Percentiles rank a stretch among this genome's conserved stretches.
Conservation (phyloP, 37 sponge, comb jelly and placozoan genomes). For the Crambe crambe region DNA sequence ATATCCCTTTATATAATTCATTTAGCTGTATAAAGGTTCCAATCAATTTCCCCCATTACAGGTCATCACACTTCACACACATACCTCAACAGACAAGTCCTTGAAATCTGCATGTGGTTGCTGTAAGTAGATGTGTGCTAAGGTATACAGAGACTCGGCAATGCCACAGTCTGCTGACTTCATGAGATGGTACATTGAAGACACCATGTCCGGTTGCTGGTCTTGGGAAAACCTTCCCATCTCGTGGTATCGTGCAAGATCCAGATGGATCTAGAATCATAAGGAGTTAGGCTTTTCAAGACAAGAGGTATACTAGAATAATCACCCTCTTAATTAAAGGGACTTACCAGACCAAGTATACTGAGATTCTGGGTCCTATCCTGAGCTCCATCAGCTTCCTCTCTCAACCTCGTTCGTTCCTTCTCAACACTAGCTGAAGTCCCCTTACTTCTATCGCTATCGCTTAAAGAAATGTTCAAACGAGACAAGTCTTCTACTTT, state of each 20-base stretch:
- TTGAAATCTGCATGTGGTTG: slow-evolving; percentile 61
- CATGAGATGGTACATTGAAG: slow-evolving; percentile 67
- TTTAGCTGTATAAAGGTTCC: background rate
- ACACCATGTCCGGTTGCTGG: slow-evolving; percentile 51
- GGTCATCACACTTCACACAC: no score
- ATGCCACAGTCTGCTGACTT: slow-evolving; percentile 62
- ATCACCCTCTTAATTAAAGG: no score
- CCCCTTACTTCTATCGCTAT: background rate
- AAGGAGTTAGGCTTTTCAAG: background rate
- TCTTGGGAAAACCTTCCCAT: slow-evolving; percentile 76
- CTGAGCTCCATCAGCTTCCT: background rate
- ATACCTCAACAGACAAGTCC: slow-evolving; percentile 48
- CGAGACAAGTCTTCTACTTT: background rate
- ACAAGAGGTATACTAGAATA: background rate
- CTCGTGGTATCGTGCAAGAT: slow-evolving; percentile 76
- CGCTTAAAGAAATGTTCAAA: background rate
- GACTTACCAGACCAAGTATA: slow-evolving; percentile 59
- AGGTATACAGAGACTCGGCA: slow-evolving; percentile 26
- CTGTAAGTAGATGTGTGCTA: slow-evolving; percentile 68
- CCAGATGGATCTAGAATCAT: slow-evolving; percentile 74
- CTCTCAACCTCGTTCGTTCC: slow-evolving; percentile 12
- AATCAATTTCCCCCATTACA: no score
- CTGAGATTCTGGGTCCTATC: background rate
- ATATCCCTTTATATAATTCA: no score
- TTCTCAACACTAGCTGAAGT: slow-evolving; percentile 31